Evolutionary conservation across 2,888 invertebrate genomes (phyloP), one percentile per base, ranked within the genome.

Genomic region (Myopa tessellatipennis): DNA sequence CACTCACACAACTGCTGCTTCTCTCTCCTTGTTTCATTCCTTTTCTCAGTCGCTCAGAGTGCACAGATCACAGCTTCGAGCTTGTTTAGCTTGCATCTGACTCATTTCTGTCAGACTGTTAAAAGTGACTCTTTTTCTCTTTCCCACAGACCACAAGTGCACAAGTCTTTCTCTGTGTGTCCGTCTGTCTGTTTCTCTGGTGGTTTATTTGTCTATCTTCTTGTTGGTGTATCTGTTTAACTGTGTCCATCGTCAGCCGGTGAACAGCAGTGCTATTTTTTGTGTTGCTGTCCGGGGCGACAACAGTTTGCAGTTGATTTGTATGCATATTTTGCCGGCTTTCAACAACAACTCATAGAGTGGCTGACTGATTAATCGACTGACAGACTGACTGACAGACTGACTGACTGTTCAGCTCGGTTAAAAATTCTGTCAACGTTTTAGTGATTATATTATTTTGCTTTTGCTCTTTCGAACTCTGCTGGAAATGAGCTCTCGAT

Each of bases 361-460:
- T 45, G 6, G 3, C 10, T 45, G 45, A 45, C 45, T 45, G 6
- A 45, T 10, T 45, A 6, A 45, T 10, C 10, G 45, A 45, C 45
- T 45, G 7, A 6, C 45, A 6, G 45, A 40, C 40, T 40, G 40
- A 40, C 8, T 40, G 40, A 40, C 36, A 26, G 10, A 34, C 34
- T 63, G 34, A 10, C 45, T 45, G 45, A 45, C 45, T 38, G 67
- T 40, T n/a, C 67, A 40, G 40, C n/a, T n/a, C 26, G 26, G 36
- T 70, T 70, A 18, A 70, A 16, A 34, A 70, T 52, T 52, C 70
- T 36, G 55, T 55, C 55, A 55, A 70, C 70, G 70, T 70, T 70
- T 70, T 36, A 55, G 8, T 65, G 16, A 70, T 70, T 6, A 52
- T 8, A 36, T 45, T 8, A 45, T 3, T 38, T 65, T 65, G 12